phyloP scores from a whole-genome alignment of 2,113 vertebrate genomes.

The Eidolon helvum region DNA sequence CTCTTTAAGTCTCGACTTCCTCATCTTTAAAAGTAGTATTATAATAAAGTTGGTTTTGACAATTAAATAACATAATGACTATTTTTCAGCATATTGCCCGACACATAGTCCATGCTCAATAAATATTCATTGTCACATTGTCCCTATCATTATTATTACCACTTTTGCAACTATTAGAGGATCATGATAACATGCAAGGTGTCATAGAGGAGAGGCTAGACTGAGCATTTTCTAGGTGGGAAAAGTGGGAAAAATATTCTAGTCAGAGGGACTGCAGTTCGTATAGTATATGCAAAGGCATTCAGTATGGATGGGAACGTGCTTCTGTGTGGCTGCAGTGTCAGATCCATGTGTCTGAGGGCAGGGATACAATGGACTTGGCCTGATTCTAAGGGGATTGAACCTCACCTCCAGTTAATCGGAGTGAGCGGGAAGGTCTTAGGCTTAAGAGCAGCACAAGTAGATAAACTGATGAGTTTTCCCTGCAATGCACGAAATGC shows the following conservation, averaged over 20 bases:
- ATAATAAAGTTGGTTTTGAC: not conserved
- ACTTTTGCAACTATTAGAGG: no score
- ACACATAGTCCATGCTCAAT: not conserved
- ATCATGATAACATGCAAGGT: not conserved
- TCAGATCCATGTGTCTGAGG: not conserved
- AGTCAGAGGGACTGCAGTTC: not conserved
- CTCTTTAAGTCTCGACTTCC: not conserved
- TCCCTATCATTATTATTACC: not conserved
- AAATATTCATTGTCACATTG: not conserved
- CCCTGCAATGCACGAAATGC: not conserved
- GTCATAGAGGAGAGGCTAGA: not conserved
- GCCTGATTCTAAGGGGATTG: not conserved
- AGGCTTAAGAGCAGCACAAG: not conserved
- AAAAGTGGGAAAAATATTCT: not conserved
- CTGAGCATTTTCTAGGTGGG: not conserved
- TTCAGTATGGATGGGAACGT: no score
- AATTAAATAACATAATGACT: not conserved
- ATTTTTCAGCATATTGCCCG: not conserved
- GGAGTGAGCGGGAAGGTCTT: not conserved
- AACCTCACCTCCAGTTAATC: not conserved
- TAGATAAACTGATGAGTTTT: not conserved
- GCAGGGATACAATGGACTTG: accelerated
- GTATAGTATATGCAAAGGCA: not conserved
- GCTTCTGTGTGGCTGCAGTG: not conserved
- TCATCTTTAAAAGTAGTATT: not conserved